Percentiles rank a stretch among this genome's conserved stretches.
phyloP scores from a whole-genome alignment of 1,140 invertebrate genomes.

The Rhyzopertha dominica region DNA sequence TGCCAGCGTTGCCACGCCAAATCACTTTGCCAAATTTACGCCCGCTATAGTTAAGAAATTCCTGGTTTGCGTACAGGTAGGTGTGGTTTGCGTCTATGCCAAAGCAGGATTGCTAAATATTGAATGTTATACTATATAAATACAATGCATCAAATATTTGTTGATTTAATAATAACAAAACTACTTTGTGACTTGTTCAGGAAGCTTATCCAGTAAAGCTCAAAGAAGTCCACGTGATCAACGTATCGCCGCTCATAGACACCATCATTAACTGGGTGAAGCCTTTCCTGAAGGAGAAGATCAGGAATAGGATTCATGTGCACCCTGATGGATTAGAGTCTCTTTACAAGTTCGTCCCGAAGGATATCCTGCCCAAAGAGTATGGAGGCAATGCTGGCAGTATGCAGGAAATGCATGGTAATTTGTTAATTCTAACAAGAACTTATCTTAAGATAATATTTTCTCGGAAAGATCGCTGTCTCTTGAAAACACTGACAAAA shows the following conservation, averaged over 20 bases:
- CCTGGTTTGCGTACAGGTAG: conserved; percentile 66
- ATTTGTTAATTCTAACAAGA: neutral
- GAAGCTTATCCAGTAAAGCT: conserved; percentile 82
- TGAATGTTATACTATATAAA: neutral
- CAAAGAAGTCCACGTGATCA: conserved; percentile 80
- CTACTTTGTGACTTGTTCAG: conserved; percentile 38
- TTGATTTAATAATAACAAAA: too few species aligned
- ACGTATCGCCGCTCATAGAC: conserved; percentile 74
- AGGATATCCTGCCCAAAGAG: conserved; percentile 70
- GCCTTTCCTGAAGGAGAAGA: conserved; percentile 81
- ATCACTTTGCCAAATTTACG: conserved; percentile 71
- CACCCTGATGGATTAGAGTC: conserved; percentile 64
- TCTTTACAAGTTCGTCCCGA: conserved; percentile 70
- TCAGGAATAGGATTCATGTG: conserved; percentile 72
- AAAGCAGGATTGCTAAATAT: neutral
- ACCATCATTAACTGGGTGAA: conserved; percentile 78
- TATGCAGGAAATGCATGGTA: conserved; percentile 64
- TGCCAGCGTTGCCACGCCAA: conserved; percentile 65
- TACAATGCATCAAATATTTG: too few species aligned
- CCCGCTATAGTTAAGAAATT: conserved; percentile 74
- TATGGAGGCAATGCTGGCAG: conserved; percentile 71
- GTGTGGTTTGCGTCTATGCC: neutral
- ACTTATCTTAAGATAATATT: too few species aligned
- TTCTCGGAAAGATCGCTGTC: too few species aligned
- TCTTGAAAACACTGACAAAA: too few species aligned